Evolutionary conservation across 2,797 vertebrate genomes (phyloP), one percentile per base, ranked within the genome.

Genomic region (Tapera naevia): DNA sequence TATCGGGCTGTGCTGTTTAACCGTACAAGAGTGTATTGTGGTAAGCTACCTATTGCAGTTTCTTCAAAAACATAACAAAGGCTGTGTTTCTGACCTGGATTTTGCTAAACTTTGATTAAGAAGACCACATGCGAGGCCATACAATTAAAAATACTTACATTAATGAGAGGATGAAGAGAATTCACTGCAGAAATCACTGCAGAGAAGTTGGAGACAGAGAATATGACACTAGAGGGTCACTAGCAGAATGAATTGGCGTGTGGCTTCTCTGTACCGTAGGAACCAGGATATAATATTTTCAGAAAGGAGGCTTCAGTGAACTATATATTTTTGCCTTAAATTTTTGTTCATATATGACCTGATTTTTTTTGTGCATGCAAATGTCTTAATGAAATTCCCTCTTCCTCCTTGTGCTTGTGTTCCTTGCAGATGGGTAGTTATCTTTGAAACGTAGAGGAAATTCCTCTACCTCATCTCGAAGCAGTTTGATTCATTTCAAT

Each of bases 371-470:
- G 1, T 39, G 5, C 12, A 7, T 61, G 43, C 24, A 78, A 37
- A 25, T 5, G 7, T 16, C 17, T 62, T 60, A 30, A 30, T 0
- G 1, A 79, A 62, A 60, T 27, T n/a, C 78, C 22, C 5, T 70
- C 1, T 3, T 79, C 5, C 13, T 91, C 28, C 11, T 58, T 69
- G 37, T 71, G 16, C 37, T 39, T 80, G 10, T 39, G 7, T 37
- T 57, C 51, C 33, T 93, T 25, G n/a, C 13, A 46, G 76, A 65
- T 69, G 79, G 66, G 27, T 71, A 60, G 54, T 88, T 46, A n/a
- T 84, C 86, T 90, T 81, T 85, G 69, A 92, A 95, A 91, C 32
- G 19, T 2, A 84, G 33, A 80, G 33, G 17, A 93, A 80, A 70
- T 91, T 66, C n/a, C 9, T 80, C 12, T 80, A 12, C 13, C 41